These are phyloP conservation scores for Serrognathus titanus DNA, from an alignment of 2,888 invertebrate species.

Conservation along the genomic window DNA sequence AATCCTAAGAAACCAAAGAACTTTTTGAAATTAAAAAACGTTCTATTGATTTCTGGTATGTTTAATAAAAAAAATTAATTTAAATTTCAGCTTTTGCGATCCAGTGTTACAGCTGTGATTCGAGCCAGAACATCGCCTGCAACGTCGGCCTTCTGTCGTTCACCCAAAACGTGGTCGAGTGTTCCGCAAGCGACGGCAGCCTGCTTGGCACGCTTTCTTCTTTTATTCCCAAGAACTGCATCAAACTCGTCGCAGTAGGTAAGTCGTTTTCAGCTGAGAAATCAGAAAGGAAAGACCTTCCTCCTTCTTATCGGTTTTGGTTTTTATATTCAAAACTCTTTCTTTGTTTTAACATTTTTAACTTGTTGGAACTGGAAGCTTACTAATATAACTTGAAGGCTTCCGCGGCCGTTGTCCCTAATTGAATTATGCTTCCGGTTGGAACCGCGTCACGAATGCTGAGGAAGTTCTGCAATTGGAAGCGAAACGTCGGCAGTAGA, in stretches of 20 bases:
- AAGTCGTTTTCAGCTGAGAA: conserved; percentile 15
- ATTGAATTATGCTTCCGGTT: no score
- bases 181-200: conserved; percentile 29
- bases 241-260: conserved; percentile 40
- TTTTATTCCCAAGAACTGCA: conserved; percentile 28
- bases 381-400: no score
- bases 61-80: not conserved
- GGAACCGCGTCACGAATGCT: no score
- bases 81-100: conserved; percentile 23
- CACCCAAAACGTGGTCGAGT: conserved; percentile 35
- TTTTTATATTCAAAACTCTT: not conserved
- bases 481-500: no score
- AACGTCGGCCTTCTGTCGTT: conserved; percentile 38
- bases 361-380: not conserved
- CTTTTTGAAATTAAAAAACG: no score
- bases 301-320: not conserved
- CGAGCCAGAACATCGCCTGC: conserved; percentile 34
- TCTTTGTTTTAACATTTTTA: not conserved
- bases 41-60: no score
- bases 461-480: no score
- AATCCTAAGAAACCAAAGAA: no score
- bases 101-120: conserved; percentile 31
- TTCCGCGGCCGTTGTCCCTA: no score
- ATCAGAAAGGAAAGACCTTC: no score
- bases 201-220: conserved; percentile 22